Conservation (phyloP, 2,888 invertebrate species). For the Dynastes grantii region DNA sequence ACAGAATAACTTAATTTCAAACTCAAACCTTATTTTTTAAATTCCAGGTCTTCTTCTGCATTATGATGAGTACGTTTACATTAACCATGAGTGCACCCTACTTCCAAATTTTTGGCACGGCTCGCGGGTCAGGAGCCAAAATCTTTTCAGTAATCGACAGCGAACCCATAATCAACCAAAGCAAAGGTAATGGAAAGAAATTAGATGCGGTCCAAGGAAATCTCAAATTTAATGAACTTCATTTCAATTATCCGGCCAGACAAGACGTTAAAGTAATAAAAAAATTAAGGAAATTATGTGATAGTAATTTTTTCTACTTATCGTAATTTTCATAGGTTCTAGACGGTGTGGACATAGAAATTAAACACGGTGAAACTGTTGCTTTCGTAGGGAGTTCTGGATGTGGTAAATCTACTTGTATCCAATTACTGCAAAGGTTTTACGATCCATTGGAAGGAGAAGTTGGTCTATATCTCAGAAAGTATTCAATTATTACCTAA, state of each 20-base stretch:
- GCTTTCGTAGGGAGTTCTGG: constrained; percentile 84
- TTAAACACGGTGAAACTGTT: constrained; percentile 82
- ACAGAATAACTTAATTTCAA: not conserved
- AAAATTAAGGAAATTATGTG: not conserved
- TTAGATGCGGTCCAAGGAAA: constrained; percentile 76
- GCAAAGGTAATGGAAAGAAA: constrained; percentile 75
- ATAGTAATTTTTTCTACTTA: not conserved
- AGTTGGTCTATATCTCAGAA: constrained; percentile 69
- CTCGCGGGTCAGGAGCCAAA: constrained; percentile 85
- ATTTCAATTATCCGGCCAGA: constrained; percentile 88
- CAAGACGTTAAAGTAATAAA: constrained; percentile 78
- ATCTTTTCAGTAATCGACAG: constrained; percentile 86
- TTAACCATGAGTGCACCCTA: constrained; percentile 88
- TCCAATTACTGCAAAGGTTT: constrained; percentile 82
- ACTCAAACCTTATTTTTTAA: not conserved
- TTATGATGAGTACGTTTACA: constrained; percentile 82
- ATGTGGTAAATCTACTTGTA: constrained; percentile 85
- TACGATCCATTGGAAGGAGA: constrained; percentile 81
- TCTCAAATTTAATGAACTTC: constrained; percentile 81
- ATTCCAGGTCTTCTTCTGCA: constrained; percentile 84
- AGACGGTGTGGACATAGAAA: constrained; percentile 77
- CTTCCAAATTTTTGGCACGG: constrained; percentile 85
- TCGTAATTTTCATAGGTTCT: constrained; percentile 71
- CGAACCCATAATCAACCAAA: constrained; percentile 82
- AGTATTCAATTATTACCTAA: not conserved